Evolutionary conservation across 2,113 vertebrate genomes (phyloP).

Genomic region (Serinus canaria): DNA sequence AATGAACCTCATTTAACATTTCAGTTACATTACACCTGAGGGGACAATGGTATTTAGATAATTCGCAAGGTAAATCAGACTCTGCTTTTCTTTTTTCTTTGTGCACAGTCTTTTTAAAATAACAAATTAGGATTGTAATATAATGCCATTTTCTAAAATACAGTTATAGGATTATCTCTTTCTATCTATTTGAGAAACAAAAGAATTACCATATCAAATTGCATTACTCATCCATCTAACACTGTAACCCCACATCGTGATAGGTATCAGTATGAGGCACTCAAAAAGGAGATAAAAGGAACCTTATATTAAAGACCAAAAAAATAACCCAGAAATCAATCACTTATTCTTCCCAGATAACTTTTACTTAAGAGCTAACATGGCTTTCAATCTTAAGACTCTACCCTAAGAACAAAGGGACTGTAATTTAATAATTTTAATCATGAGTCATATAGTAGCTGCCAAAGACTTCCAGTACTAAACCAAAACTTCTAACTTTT

Average conservation of each 20-base stretch:
- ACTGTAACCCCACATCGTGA: not conserved
- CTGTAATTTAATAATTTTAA: not conserved
- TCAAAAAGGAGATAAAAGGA: not conserved
- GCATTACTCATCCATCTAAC: constrained; percentile 17
- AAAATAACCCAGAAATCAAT: not conserved
- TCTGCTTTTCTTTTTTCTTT: not conserved
- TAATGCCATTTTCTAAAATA: not conserved
- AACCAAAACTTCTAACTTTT: not conserved
- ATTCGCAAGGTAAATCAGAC: not conserved
- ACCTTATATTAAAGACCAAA: not conserved
- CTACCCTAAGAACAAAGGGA: not conserved
- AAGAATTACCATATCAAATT: constrained; percentile 9
- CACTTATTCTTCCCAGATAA: not conserved
- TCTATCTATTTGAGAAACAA: not conserved
- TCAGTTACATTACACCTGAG: not conserved
- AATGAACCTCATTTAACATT: not conserved
- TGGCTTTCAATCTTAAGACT: not conserved
- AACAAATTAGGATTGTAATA: not conserved
- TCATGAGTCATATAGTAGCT: not conserved
- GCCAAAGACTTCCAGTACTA: not conserved
- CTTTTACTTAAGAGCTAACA: not conserved
- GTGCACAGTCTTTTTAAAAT: not conserved
- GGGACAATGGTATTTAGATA: not conserved
- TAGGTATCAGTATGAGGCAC: not conserved
- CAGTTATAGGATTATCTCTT: not conserved